Percentiles rank a stretch among this genome's conserved stretches.
phyloP scores from a whole-genome alignment of 2,797 vertebrate species.

The Nyctibius grandis region DNA sequence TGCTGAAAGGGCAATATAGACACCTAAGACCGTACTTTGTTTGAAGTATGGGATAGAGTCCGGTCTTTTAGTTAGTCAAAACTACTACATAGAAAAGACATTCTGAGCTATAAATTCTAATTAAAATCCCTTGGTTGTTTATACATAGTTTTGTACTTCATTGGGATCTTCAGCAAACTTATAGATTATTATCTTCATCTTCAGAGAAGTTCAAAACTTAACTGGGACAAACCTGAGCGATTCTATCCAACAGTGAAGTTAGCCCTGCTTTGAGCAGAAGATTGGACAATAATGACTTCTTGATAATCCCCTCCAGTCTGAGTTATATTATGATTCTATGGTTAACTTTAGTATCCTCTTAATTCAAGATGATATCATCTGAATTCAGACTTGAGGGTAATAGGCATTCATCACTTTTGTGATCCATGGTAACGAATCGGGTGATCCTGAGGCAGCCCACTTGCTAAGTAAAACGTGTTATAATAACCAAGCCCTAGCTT shows the following conservation, averaged over 20 bases:
- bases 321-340: background rate
- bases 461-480: background rate
- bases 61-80: background rate
- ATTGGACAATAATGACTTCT: background rate
- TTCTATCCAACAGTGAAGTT: background rate
- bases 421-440: background rate
- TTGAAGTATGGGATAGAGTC: background rate
- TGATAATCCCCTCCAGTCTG: background rate
- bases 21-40: background rate
- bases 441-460: background rate
- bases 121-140: background rate
- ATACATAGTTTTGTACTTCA: background rate
- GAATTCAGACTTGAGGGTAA: background rate
- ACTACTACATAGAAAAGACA: background rate
- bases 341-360: background rate
- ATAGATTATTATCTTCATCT: background rate
- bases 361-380: background rate
- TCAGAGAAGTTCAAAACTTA: background rate
- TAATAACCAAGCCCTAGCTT: background rate
- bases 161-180: background rate
- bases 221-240: background rate
- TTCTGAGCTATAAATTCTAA: background rate
- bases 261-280: background rate
- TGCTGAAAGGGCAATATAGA: background rate
- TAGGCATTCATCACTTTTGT: background rate